Conservation (phyloP, 2,113 vertebrate species). For the Piliocolobus tephrosceles region DNA sequence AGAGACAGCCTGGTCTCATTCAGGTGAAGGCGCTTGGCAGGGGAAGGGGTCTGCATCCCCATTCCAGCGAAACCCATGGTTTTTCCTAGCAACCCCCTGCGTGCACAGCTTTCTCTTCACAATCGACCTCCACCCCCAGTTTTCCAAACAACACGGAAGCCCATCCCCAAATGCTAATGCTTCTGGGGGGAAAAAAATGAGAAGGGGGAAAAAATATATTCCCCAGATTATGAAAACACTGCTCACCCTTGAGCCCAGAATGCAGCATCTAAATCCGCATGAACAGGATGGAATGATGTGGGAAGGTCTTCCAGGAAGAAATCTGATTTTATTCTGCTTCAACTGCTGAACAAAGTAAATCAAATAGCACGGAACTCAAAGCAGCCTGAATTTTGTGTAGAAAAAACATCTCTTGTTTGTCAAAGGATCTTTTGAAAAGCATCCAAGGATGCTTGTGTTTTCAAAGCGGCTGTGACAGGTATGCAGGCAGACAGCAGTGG, state of each 20-base stretch:
- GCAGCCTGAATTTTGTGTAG: not conserved
- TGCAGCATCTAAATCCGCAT: not conserved
- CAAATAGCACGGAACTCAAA: conserved; percentile 20
- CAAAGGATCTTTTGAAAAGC: conserved; percentile 43
- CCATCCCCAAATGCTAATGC: not conserved
- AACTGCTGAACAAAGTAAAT: not conserved
- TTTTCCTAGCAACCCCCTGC: not conserved
- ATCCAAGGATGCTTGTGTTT: not conserved
- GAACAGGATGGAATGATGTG: not conserved
- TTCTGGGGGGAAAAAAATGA: not conserved
- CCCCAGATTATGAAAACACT: not conserved
- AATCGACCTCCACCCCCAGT: not conserved
- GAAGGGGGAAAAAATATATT: not conserved
- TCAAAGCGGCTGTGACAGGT: conserved; percentile 27
- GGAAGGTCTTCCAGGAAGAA: not conserved
- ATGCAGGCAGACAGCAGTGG: not conserved
- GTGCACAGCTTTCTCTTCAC: not conserved
- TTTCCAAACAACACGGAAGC: not conserved
- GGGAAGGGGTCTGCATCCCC: not conserved
- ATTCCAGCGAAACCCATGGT: not conserved
- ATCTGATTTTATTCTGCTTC: not conserved
- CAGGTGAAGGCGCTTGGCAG: not conserved
- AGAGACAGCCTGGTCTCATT: not conserved
- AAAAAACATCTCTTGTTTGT: conserved; percentile 33
- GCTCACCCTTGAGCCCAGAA: not conserved